Percentiles rank a stretch among this genome's conserved stretches.
These are phyloP conservation scores for Peromyscus polionotus DNA, from an alignment of 2,113 vertebrate species.

Conservation along the genomic window DNA sequence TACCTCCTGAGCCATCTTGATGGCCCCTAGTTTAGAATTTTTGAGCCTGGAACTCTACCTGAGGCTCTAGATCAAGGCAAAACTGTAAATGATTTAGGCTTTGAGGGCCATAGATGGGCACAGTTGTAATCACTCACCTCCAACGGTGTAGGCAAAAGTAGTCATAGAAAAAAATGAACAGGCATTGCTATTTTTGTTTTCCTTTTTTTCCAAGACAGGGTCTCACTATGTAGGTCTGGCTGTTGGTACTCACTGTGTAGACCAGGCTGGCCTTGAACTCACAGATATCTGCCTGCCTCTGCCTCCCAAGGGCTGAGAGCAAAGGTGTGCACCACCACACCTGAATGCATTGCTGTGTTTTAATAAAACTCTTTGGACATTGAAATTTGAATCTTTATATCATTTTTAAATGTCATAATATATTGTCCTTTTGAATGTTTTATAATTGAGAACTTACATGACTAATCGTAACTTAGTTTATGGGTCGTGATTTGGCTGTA, in stretches of 20 bases:
- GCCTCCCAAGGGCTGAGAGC: background rate
- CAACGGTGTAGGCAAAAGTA: slow-evolving; percentile 2
- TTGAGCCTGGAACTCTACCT: slow-evolving; percentile 1
- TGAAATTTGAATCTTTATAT: slow-evolving; percentile 41
- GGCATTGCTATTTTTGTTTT: background rate
- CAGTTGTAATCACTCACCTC: background rate
- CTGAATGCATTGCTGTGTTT: background rate
- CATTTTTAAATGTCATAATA: slow-evolving; percentile 24
- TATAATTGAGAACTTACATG: slow-evolving; percentile 5
- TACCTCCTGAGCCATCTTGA: background rate
- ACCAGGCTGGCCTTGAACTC: background rate
- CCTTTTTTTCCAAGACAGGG: background rate
- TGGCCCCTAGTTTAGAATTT: background rate
- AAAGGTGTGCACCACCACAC: background rate
- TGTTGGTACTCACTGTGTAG: background rate
- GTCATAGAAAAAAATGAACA: background rate
- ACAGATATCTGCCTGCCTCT: background rate
- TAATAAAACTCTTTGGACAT: slow-evolving; percentile 40
- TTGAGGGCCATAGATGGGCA: background rate
- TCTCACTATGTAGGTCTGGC: background rate
- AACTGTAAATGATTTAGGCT: slow-evolving; percentile 36
- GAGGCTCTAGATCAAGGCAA: background rate
- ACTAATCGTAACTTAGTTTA: background rate
- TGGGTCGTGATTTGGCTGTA: background rate
- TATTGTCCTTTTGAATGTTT: slow-evolving; percentile 43